These are phyloP conservation scores for Merops nubicus DNA, from an alignment of 2,113 vertebrate genomes.

Conservation along the genomic window DNA sequence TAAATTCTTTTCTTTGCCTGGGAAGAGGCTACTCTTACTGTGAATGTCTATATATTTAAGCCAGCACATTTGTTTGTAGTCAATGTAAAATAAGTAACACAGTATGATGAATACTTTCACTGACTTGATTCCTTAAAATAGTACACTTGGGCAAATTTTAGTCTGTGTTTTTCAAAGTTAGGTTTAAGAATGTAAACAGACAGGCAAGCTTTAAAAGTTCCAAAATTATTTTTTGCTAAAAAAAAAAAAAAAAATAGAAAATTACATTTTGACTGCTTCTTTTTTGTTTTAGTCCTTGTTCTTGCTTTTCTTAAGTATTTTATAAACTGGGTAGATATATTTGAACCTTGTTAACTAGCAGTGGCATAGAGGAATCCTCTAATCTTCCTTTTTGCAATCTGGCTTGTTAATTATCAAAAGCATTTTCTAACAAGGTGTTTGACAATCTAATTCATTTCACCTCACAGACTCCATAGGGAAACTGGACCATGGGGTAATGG, in stretches of 20 bases:
- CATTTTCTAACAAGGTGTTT: neutral
- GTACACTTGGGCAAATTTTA: neutral
- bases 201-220: neutral
- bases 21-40: neutral
- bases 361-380: neutral
- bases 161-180: neutral
- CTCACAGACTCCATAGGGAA: neutral
- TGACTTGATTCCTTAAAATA: neutral
- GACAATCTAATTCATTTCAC: neutral
- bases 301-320: neutral
- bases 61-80: neutral
- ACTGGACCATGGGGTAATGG: neutral
- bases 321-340: neutral
- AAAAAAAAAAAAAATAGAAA: neutral
- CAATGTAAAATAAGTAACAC: neutral
- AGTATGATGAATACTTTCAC: neutral
- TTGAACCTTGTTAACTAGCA: neutral
- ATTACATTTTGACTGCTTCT: neutral
- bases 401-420: neutral
- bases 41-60: fast-evolving
- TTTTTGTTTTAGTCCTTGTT: neutral
- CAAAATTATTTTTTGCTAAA: neutral
- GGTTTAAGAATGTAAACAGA: neutral
- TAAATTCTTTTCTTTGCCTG: neutral
- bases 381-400: neutral